phyloP scores from a whole-genome alignment of 1,140 invertebrate genomes.

The Zaprionus gabonicus region DNA sequence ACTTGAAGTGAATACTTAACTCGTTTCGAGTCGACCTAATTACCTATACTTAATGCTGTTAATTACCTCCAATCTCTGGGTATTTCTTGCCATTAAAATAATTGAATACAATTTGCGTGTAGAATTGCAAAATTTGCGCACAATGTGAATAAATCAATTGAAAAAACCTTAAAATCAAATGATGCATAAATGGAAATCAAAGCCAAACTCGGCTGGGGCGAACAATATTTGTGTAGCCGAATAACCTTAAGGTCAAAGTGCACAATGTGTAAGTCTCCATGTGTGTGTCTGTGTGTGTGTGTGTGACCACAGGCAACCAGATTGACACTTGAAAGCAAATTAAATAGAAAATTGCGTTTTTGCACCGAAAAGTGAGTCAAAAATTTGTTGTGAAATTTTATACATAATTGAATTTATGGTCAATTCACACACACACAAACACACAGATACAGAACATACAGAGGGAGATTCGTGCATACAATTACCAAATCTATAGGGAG shows the following conservation, averaged over 20 bases:
- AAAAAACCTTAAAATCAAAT: slow-evolving; percentile 78
- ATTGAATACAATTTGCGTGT: slow-evolving; percentile 35
- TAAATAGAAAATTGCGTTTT: slow-evolving; percentile 83
- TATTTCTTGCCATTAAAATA: slow-evolving; percentile 50
- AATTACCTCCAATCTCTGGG: slow-evolving; percentile 9
- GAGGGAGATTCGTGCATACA: slow-evolving; percentile 56
- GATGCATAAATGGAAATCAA: slow-evolving; percentile 70
- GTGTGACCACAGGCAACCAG: slow-evolving; percentile 58
- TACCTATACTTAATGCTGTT: slow-evolving; percentile 14
- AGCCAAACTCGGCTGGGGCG: slow-evolving; percentile 19
- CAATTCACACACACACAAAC: slow-evolving; percentile 33
- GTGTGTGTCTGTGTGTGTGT: slow-evolving; percentile 32
- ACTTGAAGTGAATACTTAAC: background rate
- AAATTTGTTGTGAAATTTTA: slow-evolving; percentile 82
- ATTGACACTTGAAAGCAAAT: slow-evolving; percentile 80
- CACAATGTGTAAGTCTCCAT: slow-evolving; percentile 32
- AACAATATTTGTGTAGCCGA: slow-evolving; percentile 64
- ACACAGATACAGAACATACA: slow-evolving; percentile 55
- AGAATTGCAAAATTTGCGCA: slow-evolving; percentile 6
- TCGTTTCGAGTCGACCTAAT: slow-evolving; percentile 2
- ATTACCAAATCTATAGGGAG: slow-evolving; percentile 62
- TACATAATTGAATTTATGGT: slow-evolving; percentile 84
- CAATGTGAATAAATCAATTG: slow-evolving; percentile 72
- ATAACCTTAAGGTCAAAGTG: slow-evolving; percentile 74
- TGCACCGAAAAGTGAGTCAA: slow-evolving; percentile 56